A percentile compares a stretch with the other conserved stretches of the same genome.
phyloP scores from a whole-genome alignment of 1,140 invertebrate species.

The Zaprionus camerounensis region DNA sequence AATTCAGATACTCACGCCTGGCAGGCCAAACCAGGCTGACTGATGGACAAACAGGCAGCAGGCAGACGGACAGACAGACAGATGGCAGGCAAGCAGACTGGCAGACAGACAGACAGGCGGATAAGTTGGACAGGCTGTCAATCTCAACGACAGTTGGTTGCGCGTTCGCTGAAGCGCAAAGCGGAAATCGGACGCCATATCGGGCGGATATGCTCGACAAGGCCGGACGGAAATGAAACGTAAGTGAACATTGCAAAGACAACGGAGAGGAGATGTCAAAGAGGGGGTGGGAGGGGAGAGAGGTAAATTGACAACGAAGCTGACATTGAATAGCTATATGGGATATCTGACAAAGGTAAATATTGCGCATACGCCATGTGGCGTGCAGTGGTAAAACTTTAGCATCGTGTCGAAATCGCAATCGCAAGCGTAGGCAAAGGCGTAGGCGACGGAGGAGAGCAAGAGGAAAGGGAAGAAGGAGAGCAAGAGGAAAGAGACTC shows the following conservation, averaged over 20 bases:
- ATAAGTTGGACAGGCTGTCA: constrained; percentile 53
- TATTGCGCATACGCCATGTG: constrained; percentile 36
- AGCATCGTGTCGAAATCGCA: neutral
- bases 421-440: neutral
- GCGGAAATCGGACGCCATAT: constrained; percentile 78
- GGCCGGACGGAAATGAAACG: constrained; percentile 65
- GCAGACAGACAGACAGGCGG: neutral
- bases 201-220: constrained; percentile 66
- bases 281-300: neutral
- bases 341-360: constrained; percentile 48
- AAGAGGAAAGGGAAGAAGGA: neutral
- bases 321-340: constrained; percentile 23
- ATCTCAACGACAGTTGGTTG: constrained; percentile 48
- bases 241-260: constrained; percentile 53
- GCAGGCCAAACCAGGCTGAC: neutral
- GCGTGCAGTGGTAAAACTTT: constrained; percentile 6
- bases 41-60: neutral
- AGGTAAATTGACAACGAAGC: constrained; percentile 15
- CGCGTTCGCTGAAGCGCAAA: constrained; percentile 60
- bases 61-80: neutral
- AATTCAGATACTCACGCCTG: constrained; percentile 5
- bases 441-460: neutral
- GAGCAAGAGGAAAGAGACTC: neutral
- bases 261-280: constrained; percentile 23
- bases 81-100: neutral